Conservation (phyloP, 53 echinoderm and acorn worm genomes). For the Luidia sarsii region DNA sequence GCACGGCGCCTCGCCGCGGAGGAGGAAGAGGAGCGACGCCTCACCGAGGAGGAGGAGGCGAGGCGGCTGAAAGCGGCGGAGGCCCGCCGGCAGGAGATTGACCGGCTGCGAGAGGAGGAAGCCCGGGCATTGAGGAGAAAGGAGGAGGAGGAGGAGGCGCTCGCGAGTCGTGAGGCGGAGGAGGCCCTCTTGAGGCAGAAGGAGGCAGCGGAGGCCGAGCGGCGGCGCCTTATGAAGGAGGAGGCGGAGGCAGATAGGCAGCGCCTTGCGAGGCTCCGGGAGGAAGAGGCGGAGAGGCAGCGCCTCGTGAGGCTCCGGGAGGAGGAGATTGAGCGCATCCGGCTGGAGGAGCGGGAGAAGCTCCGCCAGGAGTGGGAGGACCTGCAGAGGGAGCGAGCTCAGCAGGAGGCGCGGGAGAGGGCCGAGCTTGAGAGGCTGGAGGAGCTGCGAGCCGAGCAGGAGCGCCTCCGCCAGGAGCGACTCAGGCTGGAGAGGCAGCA, state of each 20-base stretch:
- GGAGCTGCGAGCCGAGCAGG: constrained; percentile 71
- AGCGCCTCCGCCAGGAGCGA: constrained; percentile 63
- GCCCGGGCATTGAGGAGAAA: constrained; percentile 16
- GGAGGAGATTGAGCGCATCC: constrained; percentile 71
- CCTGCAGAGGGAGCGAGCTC: constrained; percentile 63
- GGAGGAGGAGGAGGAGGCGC: constrained; percentile 3
- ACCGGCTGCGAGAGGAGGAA: constrained; percentile 35
- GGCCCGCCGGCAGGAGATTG: constrained; percentile 15
- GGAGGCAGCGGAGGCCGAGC: constrained; percentile 42
- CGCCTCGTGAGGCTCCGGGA: constrained; percentile 43
- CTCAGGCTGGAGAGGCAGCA: constrained; percentile 67
- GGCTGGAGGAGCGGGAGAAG: constrained; percentile 59
- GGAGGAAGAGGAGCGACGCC: constrained; percentile 60
- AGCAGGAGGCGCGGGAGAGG: constrained; percentile 57
- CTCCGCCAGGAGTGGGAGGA: constrained; percentile 72
- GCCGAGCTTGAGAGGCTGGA: constrained; percentile 66
- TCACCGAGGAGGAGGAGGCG: constrained; percentile 32
- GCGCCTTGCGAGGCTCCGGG: constrained; percentile 12
- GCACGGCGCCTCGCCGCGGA: constrained; percentile 23
- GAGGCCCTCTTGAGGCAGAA: not conserved
- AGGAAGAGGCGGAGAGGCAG: constrained; percentile 42
- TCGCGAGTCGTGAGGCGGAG: too few species aligned
- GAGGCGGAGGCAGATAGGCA: constrained; percentile 29
- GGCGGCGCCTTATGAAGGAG: constrained; percentile 19
- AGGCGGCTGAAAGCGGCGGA: constrained; percentile 46